A percentile compares a stretch with the other conserved stretches of the same genome.
These are phyloP conservation scores for Apocrypta bakeri DNA, from an alignment of 1,140 invertebrate species.

Conservation along the genomic window DNA sequence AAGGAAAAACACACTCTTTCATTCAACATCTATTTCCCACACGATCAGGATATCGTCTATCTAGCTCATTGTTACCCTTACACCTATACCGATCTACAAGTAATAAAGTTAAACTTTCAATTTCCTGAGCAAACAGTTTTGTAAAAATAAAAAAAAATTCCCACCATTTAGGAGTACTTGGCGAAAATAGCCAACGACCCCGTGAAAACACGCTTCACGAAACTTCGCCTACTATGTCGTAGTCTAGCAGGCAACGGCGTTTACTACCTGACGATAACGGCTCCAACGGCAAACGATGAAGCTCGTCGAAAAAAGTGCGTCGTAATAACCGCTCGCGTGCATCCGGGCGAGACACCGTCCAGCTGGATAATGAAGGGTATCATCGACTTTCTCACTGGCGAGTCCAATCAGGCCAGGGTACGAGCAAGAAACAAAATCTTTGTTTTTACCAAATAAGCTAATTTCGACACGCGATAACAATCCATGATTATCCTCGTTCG, in stretches of 20 bases:
- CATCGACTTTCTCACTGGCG: slow-evolving; percentile 92
- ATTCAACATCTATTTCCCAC: slow-evolving; percentile 94
- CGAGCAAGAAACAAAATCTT: background rate
- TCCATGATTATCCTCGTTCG: background rate
- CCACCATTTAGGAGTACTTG: slow-evolving; percentile 79
- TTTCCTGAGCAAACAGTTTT: background rate
- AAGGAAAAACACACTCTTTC: slow-evolving; percentile 89
- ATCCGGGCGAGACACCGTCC: slow-evolving; percentile 96
- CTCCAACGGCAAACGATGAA: slow-evolving; percentile 77
- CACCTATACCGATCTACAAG: slow-evolving; percentile 90
- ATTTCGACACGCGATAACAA: background rate
- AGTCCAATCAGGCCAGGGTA: slow-evolving; percentile 82
- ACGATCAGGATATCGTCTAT: slow-evolving; percentile 93
- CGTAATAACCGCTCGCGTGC: slow-evolving; percentile 92
- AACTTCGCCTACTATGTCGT: slow-evolving; percentile 86
- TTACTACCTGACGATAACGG: slow-evolving; percentile 92
- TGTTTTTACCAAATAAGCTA: background rate
- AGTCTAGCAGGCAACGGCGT: slow-evolving; percentile 93
- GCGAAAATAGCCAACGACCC: slow-evolving; percentile 83
- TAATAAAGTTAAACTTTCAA: slow-evolving; percentile 50
- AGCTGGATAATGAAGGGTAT: slow-evolving; percentile 98
- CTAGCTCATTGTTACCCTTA: slow-evolving; percentile 98
- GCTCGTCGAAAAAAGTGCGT: slow-evolving; percentile 83
- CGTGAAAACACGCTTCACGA: slow-evolving; percentile 86
- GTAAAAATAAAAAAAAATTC: background rate